Conservation (phyloP, 2,888 invertebrate species). For the Archips crataeganus region DNA sequence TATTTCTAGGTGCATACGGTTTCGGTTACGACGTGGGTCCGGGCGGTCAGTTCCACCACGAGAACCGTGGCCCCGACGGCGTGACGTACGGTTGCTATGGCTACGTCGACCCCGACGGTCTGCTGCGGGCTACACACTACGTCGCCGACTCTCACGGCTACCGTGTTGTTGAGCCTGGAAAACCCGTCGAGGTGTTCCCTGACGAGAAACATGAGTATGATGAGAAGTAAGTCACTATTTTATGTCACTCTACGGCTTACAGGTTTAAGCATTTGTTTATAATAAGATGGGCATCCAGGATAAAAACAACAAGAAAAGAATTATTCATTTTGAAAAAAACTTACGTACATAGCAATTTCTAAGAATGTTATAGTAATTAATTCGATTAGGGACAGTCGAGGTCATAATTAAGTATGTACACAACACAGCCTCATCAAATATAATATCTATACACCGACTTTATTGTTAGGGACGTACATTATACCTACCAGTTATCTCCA, state of each 20-base stretch:
- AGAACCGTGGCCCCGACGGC: constrained; percentile 90
- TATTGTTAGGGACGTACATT: too few relatives aligned
- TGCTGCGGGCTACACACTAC: constrained; percentile 90
- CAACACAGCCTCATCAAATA: too few relatives aligned
- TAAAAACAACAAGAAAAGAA: too few relatives aligned
- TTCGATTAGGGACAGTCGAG: too few relatives aligned
- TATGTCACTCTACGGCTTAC: neutral
- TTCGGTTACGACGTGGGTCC: constrained; percentile 92
- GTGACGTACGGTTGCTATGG: constrained; percentile 94
- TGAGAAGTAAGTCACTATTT: constrained; percentile 68
- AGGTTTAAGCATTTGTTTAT: too few relatives aligned
- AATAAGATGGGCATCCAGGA: too few relatives aligned
- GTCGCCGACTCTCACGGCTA: constrained; percentile 92
- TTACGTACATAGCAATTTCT: too few relatives aligned
- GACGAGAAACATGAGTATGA: constrained; percentile 78
- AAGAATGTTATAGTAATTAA: too few relatives aligned
- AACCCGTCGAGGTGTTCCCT: constrained; percentile 88
- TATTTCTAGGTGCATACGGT: constrained; percentile 88
- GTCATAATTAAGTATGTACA: too few relatives aligned
- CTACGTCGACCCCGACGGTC: constrained; percentile 89
- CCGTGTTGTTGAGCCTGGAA: constrained; percentile 89
- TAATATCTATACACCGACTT: too few relatives aligned
- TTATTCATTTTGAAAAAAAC: too few relatives aligned
- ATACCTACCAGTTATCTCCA: too few relatives aligned
- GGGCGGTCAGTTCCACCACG: constrained; percentile 92